These are phyloP conservation scores for Arvicola amphibius DNA, from an alignment of 2,797 vertebrate genomes.

Conservation along the genomic window DNA sequence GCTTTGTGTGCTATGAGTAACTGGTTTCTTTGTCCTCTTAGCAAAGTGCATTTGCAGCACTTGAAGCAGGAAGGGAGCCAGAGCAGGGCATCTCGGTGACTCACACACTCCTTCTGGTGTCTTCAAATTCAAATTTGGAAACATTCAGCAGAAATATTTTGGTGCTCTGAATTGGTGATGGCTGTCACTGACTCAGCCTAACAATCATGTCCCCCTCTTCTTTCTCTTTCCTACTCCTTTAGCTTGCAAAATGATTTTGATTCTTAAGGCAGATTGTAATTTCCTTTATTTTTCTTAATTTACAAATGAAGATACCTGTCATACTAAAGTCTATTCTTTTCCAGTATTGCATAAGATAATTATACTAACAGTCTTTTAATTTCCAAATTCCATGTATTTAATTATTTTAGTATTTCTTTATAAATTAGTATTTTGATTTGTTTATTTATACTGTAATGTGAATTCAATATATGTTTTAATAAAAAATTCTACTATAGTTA, in stretches of 20 bases:
- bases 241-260: slow-evolving; percentile 49
- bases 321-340: not conserved
- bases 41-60: slow-evolving; percentile 44
- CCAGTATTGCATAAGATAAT: not conserved
- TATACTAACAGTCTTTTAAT: slow-evolving; percentile 20
- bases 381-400: slow-evolving; percentile 43
- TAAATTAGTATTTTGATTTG: not conserved
- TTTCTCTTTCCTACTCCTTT: slow-evolving; percentile 46
- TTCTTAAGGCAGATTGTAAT: slow-evolving; percentile 22
- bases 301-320: slow-evolving; percentile 2
- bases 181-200: slow-evolving; percentile 54
- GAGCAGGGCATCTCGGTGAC: slow-evolving; percentile 21
- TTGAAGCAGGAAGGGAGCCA: slow-evolving; percentile 50
- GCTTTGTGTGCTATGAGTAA: not conserved
- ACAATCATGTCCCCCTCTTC: not conserved
- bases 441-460: slow-evolving; percentile 23
- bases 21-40: not conserved
- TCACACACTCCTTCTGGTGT: slow-evolving; percentile 60
- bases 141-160: slow-evolving; percentile 70
- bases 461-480: not conserved
- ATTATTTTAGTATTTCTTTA: slow-evolving; percentile 44
- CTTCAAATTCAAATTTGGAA: slow-evolving; percentile 67
- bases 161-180: slow-evolving; percentile 43
- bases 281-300: slow-evolving; percentile 34
- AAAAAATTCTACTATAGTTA: slow-evolving; percentile 6